Base-by-base conservation (phyloP, 2,797 vertebrate genomes). In the Eulemur coronatus region DNA sequence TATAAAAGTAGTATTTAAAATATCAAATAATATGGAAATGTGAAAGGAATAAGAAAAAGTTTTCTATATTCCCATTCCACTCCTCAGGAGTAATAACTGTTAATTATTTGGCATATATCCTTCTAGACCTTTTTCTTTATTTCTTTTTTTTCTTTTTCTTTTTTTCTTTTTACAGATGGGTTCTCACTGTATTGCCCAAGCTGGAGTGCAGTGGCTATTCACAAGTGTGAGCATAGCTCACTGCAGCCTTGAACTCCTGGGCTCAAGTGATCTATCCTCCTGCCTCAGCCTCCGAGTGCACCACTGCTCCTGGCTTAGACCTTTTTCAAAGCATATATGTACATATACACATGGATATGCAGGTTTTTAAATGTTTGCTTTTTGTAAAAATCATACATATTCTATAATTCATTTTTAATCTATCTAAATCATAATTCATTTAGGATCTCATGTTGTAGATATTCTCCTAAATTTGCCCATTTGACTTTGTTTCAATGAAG, bases 1-100 rank as follows among this genome's bases (percentile, higher is more conserved):
- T 95, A 87, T 5, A 86, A 69, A 94, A 67, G 38, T 59, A 73
- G 50, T 67, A 63, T 88, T 88, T 95, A 63, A 97, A 91, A 91
- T 92, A 73, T 43, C n/a, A 55, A 89, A 55, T 94, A 92, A 65
- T 72, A 81, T 30, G 89, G 46, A 95, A 91, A 78, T 65, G 18
- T 85, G 52, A 89, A 94, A 76, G 43, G 24, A 38, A 28, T 75
- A 86, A 63, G 9, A 70, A 48, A 57, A 65, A 78, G 11, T 79
- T 91, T 85, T 85, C 72, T 14, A 30, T 38, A 33, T 81, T 96
- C 46, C 13, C 65, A 26, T 86, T 92, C 46, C 30, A 14, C 50
- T 92, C 33, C 35, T 88, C 3, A 43, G 50, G 28, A 17, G 1
- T 89, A 48, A 63, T 86, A 24, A 92, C n/a, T 59, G 7, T 92